A percentile compares a stretch with the other conserved stretches of the same genome.
Conservation (phyloP, 2,888 invertebrate genomes). For the Pyrochroa serraticornis region DNA sequence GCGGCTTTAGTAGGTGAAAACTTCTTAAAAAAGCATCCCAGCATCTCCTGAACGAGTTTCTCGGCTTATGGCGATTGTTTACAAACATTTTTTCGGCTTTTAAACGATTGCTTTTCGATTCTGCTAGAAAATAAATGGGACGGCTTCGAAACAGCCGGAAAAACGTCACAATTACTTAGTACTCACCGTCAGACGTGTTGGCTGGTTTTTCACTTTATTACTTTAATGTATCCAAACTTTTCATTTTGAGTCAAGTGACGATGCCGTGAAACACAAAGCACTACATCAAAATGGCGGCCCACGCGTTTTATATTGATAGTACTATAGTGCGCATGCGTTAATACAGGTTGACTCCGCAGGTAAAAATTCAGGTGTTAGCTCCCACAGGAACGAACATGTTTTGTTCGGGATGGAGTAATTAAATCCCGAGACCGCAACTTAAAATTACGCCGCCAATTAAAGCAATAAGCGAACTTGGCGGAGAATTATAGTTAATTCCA, state of each 20-base stretch:
- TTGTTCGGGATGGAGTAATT: too few relatives aligned
- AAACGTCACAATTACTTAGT: not conserved
- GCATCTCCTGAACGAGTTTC: not conserved
- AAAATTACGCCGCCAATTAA: too few relatives aligned
- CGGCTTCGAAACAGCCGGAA: not conserved
- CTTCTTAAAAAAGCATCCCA: not conserved
- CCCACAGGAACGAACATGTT: too few relatives aligned
- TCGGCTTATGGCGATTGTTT: slow-evolving; percentile 29
- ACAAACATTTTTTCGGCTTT: slow-evolving; percentile 40
- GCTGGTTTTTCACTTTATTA: slow-evolving; percentile 26
- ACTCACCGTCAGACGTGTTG: slow-evolving; percentile 35
- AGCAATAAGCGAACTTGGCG: too few relatives aligned
- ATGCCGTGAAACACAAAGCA: slow-evolving; percentile 47
- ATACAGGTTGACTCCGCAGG: slow-evolving; percentile 15
- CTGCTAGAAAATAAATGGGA: not conserved
- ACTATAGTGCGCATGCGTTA: slow-evolving; percentile 19
- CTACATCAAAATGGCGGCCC: slow-evolving; percentile 58
- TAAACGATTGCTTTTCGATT: slow-evolving; percentile 20
- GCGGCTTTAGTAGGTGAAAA: not conserved
- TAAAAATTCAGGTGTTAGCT: slow-evolving; percentile 20
- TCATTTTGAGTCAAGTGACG: slow-evolving; percentile 32
- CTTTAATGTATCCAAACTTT: slow-evolving; percentile 21
- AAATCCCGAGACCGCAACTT: too few relatives aligned
- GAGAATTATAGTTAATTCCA: too few relatives aligned
- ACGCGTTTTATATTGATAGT: slow-evolving; percentile 53